Evolutionary conservation across 2,888 invertebrate species (phyloP).

Genomic region (Sesamia inferens): DNA sequence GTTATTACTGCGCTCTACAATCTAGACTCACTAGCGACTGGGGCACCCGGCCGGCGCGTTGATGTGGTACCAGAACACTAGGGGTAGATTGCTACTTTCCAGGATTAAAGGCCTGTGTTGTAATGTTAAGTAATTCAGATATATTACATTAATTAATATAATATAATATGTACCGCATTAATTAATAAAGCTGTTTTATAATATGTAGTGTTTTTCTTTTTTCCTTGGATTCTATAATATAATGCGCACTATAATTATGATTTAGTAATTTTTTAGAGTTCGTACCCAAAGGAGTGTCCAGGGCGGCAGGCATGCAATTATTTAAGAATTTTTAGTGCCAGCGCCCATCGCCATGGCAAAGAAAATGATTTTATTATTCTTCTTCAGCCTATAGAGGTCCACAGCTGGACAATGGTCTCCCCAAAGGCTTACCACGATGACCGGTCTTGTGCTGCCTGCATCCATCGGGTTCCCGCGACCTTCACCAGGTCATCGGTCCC

Average conservation of each 20-base stretch:
- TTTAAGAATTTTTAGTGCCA: no score
- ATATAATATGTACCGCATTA: background rate
- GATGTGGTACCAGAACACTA: background rate
- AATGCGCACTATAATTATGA: background rate
- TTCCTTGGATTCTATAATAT: background rate
- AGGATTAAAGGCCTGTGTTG: background rate
- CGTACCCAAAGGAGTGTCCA: no score
- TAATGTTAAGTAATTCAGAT: background rate
- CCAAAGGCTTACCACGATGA: no score
- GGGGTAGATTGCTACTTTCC: no score
- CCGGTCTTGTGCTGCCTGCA: no score
- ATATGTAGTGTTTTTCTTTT: background rate
- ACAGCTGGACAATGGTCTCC: no score
- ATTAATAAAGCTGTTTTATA: constrained; percentile 2
- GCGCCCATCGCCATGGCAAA: no score
- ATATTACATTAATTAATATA: background rate
- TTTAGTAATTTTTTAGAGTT: background rate
- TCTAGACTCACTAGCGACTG: background rate
- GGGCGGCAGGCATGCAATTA: no score
- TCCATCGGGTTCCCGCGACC: no score
- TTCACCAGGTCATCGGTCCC: no score
- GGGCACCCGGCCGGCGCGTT: background rate
- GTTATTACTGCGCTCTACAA: background rate
- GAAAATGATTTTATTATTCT: no score
- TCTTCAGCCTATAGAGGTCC: no score